phyloP scores from a whole-genome alignment of 2,888 invertebrate genomes.

The Congeria kusceri region DNA sequence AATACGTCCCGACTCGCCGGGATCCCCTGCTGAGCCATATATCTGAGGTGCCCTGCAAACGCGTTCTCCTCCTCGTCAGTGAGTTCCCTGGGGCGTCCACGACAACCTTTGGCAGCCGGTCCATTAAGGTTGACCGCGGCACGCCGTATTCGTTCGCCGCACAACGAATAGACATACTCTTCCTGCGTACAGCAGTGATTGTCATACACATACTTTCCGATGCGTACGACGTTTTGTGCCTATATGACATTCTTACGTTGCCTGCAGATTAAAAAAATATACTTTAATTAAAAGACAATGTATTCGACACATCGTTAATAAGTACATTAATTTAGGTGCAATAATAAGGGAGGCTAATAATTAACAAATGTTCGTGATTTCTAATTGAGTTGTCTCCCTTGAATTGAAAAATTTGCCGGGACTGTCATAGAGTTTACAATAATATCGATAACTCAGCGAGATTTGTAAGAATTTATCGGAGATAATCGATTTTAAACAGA shows the following conservation, averaged over 20 bases:
- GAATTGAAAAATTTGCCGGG: background rate
- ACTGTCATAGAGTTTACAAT: background rate
- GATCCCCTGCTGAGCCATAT: constrained; percentile 1
- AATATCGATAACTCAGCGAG: too few species aligned
- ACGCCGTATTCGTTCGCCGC: constrained; percentile 5
- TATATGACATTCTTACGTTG: background rate
- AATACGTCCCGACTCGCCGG: background rate
- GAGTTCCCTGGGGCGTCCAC: background rate
- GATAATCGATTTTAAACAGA: too few species aligned
- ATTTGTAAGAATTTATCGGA: too few species aligned
- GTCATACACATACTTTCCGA: background rate
- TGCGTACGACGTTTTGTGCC: background rate
- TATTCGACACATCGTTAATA: background rate
- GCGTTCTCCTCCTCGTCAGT: constrained; percentile 1
- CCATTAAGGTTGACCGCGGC: background rate
- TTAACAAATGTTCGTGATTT: too few species aligned
- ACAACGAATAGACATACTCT: background rate
- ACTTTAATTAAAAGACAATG: background rate
- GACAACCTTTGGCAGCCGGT: background rate
- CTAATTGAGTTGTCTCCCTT: background rate
- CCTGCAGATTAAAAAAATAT: background rate
- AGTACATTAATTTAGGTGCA: background rate
- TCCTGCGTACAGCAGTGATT: constrained; percentile 1
- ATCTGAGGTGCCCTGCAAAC: background rate
- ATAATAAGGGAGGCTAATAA: too few species aligned